Evolutionary conservation across 2,113 vertebrate genomes (phyloP), one percentile per base, ranked within the genome.

Genomic region (Ammodytes marinus): DNA sequence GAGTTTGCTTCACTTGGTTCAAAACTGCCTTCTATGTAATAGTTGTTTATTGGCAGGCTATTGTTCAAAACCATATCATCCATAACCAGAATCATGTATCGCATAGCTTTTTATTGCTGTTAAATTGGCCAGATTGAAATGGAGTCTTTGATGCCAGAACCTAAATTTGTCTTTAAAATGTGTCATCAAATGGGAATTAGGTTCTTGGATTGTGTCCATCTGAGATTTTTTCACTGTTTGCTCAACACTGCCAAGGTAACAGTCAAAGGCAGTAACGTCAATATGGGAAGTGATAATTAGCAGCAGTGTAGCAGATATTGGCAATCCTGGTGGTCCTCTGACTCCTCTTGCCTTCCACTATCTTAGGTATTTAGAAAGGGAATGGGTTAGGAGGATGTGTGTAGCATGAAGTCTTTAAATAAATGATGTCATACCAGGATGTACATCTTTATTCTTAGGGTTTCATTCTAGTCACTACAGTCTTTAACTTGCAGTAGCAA

Each of bases 241-340:
- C 90, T 83, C 78, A 82, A 63, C 88, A 88, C 90, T 90, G 90
- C 90, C 91, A 92, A 82, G 73, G 82, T 87, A 86, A 87, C 77
- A 67, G 77, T 86, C 69, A 75, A 86, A 79, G 82, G 84, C 91
- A 88, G 84, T 74, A n/a, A 77, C 8, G 67, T 92, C 86, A 77
- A 88, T 85, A 89, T 53, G 49, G 77, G 79, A 88, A 75, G 84
- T 85, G 82, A 84, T 86, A 79, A 88, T 92, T 83, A 89, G 88
- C 89, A 81, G 42, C 85, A 77, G 80, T 86, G 88, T 90, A 88
- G 89, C 83, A 88, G 72, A 88, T 74, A 87, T 70, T 74, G 84
- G 84, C 85, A 73, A 77, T 74, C 70, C 84, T 74, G 67, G 59
- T 55, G 78, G 71, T 89, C 53, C 75, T 82, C 49, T 77, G 83